Conservation (phyloP, 2,888 invertebrate species). For the Drosophila austrosaltans region DNA sequence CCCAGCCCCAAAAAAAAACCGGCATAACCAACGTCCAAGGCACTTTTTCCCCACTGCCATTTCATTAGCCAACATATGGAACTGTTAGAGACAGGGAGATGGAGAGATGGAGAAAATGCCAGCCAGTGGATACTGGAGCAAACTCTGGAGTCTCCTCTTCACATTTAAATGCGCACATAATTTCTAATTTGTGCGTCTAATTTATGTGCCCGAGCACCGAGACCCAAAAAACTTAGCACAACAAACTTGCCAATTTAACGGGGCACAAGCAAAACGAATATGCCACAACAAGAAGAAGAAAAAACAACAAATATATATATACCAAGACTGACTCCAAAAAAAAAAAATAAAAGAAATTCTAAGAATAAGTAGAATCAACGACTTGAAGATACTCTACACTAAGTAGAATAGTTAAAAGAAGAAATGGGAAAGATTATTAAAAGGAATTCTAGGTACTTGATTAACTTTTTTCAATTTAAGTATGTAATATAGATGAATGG, state of each 20-base stretch:
- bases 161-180: slow-evolving; percentile 83
- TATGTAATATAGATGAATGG: too few relatives aligned
- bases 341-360: slow-evolving; percentile 19
- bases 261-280: slow-evolving; percentile 54
- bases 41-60: slow-evolving; percentile 54
- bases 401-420: too few relatives aligned
- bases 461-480: too few relatives aligned
- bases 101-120: background rate
- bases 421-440: too few relatives aligned
- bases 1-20: slow-evolving; percentile 4
- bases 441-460: too few relatives aligned
- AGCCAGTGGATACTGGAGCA: slow-evolving; percentile 23
- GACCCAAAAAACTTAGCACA: slow-evolving; percentile 74
- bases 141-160: slow-evolving; percentile 65
- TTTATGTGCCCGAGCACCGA: slow-evolving; percentile 78
- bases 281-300: slow-evolving; percentile 8
- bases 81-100: slow-evolving; percentile 33
- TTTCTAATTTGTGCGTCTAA: slow-evolving; percentile 83
- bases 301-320: background rate
- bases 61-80: slow-evolving; percentile 73
- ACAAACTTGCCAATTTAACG: slow-evolving; percentile 80
- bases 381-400: background rate
- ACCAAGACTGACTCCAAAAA: slow-evolving; percentile 9
- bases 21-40: slow-evolving; percentile 9
- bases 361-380: slow-evolving; percentile 16